Evolutionary conservation across 2,888 invertebrate genomes (phyloP).

Genomic region (Abrostola tripartita): DNA sequence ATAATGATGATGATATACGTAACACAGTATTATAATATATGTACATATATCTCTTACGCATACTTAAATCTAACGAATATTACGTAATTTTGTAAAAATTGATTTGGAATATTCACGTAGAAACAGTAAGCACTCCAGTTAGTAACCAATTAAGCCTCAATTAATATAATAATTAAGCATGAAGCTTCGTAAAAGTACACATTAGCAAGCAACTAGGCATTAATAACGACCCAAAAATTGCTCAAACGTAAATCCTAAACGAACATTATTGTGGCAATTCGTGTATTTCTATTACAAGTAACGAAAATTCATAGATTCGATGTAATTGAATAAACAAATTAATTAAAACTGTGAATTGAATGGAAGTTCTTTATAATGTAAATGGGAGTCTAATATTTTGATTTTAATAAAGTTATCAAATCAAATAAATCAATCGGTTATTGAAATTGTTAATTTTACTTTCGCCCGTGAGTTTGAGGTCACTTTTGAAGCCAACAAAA

Average conservation of each 20-base stretch:
- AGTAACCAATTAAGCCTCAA: neutral
- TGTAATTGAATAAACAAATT: constrained; percentile 42
- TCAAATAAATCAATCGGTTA: constrained; percentile 53
- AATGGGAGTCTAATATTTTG: constrained; percentile 43
- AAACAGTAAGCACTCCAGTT: neutral
- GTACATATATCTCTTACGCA: too few relatives aligned
- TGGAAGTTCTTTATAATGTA: constrained; percentile 34
- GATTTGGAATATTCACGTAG: neutral
- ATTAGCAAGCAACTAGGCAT: neutral
- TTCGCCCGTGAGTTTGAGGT: constrained; percentile 23
- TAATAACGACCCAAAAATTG: neutral
- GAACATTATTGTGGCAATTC: constrained; percentile 26
- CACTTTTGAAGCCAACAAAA: constrained; percentile 40
- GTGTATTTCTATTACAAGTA: constrained; percentile 27
- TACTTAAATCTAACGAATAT: neutral
- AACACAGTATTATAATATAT: too few relatives aligned
- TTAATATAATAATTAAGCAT: constrained; percentile 4
- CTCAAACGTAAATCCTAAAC: constrained; percentile 6
- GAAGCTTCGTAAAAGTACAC: neutral
- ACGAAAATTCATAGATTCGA: constrained; percentile 34
- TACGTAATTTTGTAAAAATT: neutral
- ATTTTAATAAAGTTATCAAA: constrained; percentile 49
- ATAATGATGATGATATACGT: too few relatives aligned
- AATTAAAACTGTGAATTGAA: constrained; percentile 35
- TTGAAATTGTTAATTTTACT: constrained; percentile 42